Evolutionary conservation across 1,140 invertebrate species (phyloP).

Genomic region (Cataglyphis hispanica): DNA sequence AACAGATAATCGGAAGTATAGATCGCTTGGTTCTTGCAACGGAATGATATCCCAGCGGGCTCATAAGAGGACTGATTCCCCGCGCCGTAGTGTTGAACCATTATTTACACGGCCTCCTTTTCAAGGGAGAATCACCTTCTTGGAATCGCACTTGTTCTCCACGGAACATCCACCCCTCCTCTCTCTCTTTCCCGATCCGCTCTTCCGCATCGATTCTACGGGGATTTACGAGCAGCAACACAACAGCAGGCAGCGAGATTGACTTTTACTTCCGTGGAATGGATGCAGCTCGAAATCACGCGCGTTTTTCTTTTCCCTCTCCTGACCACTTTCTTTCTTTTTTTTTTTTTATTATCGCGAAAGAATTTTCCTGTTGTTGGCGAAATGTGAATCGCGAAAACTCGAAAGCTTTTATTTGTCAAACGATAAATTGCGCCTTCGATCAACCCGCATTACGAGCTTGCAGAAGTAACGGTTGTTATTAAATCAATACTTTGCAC

Average conservation of each 20-base stretch:
- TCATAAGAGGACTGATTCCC: constrained; percentile 64
- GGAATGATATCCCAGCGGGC: constrained; percentile 60
- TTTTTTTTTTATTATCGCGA: constrained; percentile 56
- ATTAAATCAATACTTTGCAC: constrained; percentile 42
- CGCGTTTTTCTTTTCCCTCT: neutral
- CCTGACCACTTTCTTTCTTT: neutral
- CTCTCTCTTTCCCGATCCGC: too few species aligned
- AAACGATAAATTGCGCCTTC: constrained; percentile 32
- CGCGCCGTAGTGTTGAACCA: constrained; percentile 21
- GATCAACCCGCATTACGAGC: constrained; percentile 21
- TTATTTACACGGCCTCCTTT: constrained; percentile 75
- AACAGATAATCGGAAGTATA: constrained; percentile 54
- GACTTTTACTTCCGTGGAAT: constrained; percentile 54
- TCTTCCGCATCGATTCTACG: constrained; percentile 52
- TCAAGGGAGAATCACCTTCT: constrained; percentile 65
- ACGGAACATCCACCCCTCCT: neutral
- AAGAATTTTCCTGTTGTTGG: constrained; percentile 45
- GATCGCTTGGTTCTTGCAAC: constrained; percentile 48
- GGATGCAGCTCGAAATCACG: constrained; percentile 42
- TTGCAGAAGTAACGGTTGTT: constrained; percentile 21
- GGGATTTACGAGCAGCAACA: constrained; percentile 67
- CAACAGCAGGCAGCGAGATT: constrained; percentile 60
- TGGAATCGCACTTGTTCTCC: constrained; percentile 54
- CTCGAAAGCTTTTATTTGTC: constrained; percentile 32
- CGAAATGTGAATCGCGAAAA: constrained; percentile 16